Conservation (phyloP, 2,797 vertebrate genomes). For the Lindbergichthys nudifrons region DNA sequence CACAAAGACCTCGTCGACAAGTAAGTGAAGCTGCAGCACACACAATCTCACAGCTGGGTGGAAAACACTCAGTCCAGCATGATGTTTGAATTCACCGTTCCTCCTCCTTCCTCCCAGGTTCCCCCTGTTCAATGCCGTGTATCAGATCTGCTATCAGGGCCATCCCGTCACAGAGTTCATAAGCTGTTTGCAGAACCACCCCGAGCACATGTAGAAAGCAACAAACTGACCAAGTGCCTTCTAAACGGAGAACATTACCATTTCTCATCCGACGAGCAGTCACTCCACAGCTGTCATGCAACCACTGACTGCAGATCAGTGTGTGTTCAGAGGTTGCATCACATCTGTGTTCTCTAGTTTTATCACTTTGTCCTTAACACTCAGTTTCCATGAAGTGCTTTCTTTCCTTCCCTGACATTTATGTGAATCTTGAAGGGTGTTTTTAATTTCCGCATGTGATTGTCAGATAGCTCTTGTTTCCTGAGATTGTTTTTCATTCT, state of each 20-base stretch:
- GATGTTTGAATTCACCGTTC: constrained; percentile 10
- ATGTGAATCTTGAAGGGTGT: constrained; percentile 42
- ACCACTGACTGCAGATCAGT: neutral
- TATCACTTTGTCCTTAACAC: constrained; percentile 40
- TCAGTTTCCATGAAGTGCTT: constrained; percentile 32
- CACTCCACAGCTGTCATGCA: constrained; percentile 47
- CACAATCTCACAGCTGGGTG: neutral
- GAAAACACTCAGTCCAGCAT: neutral
- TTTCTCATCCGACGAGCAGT: constrained; percentile 22
- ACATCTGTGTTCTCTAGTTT: constrained; percentile 29
- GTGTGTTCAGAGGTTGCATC: constrained; percentile 6
- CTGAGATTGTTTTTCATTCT: constrained; percentile 12
- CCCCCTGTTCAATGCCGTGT: constrained; percentile 94
- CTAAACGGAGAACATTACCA: constrained; percentile 42
- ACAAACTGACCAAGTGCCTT: constrained; percentile 71
- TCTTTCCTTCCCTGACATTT: constrained; percentile 10
- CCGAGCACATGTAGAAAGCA: constrained; percentile 89
- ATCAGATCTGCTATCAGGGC: constrained; percentile 91
- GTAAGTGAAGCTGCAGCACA: constrained; percentile 79
- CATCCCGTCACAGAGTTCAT: constrained; percentile 91
- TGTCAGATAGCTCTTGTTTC: constrained; percentile 11
- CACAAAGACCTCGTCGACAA: constrained; percentile 90
- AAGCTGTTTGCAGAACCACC: constrained; percentile 94
- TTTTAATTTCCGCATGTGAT: neutral
- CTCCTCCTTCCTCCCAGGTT: constrained; percentile 85